phyloP scores from a whole-genome alignment of 2,113 vertebrate genomes.

The Crotalus helleri region DNA sequence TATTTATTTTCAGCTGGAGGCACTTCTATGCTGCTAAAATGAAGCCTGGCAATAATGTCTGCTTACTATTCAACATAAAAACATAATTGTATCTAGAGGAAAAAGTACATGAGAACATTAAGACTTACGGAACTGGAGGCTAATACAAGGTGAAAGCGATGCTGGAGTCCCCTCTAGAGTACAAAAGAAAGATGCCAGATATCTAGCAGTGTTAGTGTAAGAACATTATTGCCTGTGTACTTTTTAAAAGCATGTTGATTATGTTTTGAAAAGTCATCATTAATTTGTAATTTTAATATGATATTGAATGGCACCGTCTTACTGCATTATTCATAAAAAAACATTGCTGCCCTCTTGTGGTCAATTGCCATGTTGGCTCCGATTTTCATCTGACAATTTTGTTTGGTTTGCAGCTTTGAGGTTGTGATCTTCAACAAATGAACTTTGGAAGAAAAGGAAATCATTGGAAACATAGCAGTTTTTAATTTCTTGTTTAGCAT shows the following conservation, averaged over 20 bases:
- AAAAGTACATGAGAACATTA: constrained; percentile 10
- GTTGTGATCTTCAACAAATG: not conserved
- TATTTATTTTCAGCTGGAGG: constrained; percentile 68
- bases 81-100: constrained; percentile 35
- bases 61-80: constrained; percentile 54
- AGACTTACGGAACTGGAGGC: not conserved
- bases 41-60: constrained; percentile 56
- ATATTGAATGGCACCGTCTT: constrained; percentile 51
- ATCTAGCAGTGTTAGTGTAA: not conserved
- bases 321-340: constrained; percentile 78
- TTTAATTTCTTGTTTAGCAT: not conserved
- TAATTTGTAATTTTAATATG: constrained; percentile 54
- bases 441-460: not conserved
- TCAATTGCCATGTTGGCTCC: constrained; percentile 47
- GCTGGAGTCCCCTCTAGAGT: accelerated
- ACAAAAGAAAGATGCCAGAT: accelerated
- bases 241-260: not conserved
- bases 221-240: not conserved
- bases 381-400: constrained; percentile 18
- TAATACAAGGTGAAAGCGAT: constrained; percentile 8
- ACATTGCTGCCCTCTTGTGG: constrained; percentile 90
- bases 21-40: constrained; percentile 56
- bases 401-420: constrained; percentile 17
- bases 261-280: constrained; percentile 39
- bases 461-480: not conserved